These are phyloP conservation scores for Hanleya hanleyi DNA, from an alignment of 2,888 invertebrate genomes.

Conservation along the genomic window DNA sequence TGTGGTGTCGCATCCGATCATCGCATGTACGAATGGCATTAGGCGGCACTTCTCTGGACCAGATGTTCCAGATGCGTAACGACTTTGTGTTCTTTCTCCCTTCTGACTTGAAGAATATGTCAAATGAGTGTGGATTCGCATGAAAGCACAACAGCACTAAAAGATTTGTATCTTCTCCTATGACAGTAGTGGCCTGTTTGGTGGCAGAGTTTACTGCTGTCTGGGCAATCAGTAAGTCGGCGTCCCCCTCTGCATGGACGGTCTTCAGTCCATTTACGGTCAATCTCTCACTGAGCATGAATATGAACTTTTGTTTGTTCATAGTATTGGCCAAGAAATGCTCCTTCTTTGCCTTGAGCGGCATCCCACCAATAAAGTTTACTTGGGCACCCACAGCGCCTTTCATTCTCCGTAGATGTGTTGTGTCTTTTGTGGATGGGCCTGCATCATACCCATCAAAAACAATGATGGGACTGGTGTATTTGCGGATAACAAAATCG, in stretches of 20 bases:
- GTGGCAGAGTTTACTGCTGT: conserved; percentile 33
- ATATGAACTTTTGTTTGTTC: conserved; percentile 50
- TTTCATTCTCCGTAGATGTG: conserved; percentile 27
- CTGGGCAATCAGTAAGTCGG: conserved; percentile 47
- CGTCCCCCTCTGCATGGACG: conserved; percentile 45
- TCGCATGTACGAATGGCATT: conserved; percentile 24
- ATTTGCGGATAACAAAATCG: conserved; percentile 18
- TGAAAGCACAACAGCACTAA: conserved; percentile 32
- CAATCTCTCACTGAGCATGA: conserved; percentile 28
- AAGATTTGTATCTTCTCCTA: conserved; percentile 41
- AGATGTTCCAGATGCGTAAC: conserved; percentile 6
- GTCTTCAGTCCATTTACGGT: conserved; percentile 13
- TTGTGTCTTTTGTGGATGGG: conserved; percentile 31
- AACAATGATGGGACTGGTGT: conserved; percentile 23
- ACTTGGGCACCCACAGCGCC: conserved; percentile 29
- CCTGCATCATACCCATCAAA: conserved; percentile 39
- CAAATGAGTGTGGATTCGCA: neutral
- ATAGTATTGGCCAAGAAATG: conserved; percentile 40
- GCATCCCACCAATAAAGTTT: conserved; percentile 34
- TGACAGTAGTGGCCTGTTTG: conserved; percentile 7
- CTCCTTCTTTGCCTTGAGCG: conserved; percentile 41
- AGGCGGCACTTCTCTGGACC: conserved; percentile 18
- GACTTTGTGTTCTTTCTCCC: neutral
- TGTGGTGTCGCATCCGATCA: no score
- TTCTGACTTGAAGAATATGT: conserved; percentile 17